A percentile compares a stretch with the other conserved stretches of the same genome.
These are phyloP conservation scores for Crax fasciolata DNA, from an alignment of 2,797 vertebrate genomes.

Conservation along the genomic window DNA sequence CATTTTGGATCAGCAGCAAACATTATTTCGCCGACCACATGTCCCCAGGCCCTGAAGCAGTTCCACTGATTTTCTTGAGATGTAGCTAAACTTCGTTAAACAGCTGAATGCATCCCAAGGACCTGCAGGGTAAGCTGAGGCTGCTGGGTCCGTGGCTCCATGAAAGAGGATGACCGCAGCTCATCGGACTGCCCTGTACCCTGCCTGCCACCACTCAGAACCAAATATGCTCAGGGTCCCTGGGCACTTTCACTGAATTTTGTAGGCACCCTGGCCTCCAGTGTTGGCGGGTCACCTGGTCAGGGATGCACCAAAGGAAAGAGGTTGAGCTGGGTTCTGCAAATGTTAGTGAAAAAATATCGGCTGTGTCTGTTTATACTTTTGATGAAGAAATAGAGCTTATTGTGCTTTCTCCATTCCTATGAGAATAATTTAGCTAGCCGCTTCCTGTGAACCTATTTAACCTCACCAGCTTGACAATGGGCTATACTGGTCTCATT, in stretches of 20 bases:
- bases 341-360: background rate
- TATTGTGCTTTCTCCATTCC: background rate
- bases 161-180: background rate
- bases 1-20: background rate
- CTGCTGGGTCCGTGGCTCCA: background rate
- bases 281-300: background rate
- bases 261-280: background rate
- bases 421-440: background rate
- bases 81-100: background rate
- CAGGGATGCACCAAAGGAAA: background rate
- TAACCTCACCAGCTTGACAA: background rate
- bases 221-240: rapidly evolving
- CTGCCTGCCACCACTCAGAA: background rate
- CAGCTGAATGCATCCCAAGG: background rate
- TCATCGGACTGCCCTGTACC: rapidly evolving
- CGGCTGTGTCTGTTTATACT: background rate
- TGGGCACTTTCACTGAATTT: background rate
- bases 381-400: background rate
- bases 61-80: background rate
- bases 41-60: background rate
- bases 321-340: background rate
- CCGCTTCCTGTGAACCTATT: background rate
- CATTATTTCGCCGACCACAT: background rate
- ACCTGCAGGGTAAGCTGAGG: background rate
- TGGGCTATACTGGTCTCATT: background rate